Evolutionary conservation across 2,113 vertebrate species (phyloP), one percentile per base, ranked within the genome.

Genomic region (Pluvialis apricaria): DNA sequence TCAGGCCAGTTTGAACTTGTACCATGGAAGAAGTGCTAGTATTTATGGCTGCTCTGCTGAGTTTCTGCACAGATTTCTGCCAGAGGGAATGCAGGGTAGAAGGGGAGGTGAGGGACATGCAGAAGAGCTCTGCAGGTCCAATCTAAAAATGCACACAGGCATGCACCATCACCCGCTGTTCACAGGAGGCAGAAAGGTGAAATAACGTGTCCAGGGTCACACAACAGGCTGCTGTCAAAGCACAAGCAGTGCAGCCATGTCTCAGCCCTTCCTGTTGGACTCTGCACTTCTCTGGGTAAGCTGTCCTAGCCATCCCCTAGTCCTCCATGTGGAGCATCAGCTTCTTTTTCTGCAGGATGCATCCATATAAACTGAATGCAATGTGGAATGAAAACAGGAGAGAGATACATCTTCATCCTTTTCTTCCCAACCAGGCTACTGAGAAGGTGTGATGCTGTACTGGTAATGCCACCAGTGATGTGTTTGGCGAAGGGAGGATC

Each of bases 191-290:
- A 87, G 40, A 32, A 82, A 28, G 40, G 57, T 78, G 38, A 78
- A 77, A 21, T 31, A 28, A 22, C 0, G 0, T 42, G 34, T 34
- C 42, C 47, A 47, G 65, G 47, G 93, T 24, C 20, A 36, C 26
- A 15, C 19, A 52, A 18, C 13, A 70, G 69, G 45, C 64, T 73
- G 24, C 54, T 82, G 44, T 36, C 52, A 65, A 47, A 68, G 61
- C 61, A 71, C 15, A 26, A 24, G 61, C 42, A 44, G 28, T 29
- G 34, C 47, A 82, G n/a, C 52, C 26, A 4, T 0, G 0, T 47
- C 58, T 61, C 75, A 86, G 45, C 26, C 32, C 24, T 81, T 75
- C 32, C 77, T 70, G 9, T 13, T 70, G 22, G 31, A 13, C n/a
- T 55, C 49, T 49, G 73, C n/a, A 18, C 15, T 82, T 54, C 65